A percentile compares a stretch with the other conserved stretches of the same genome.
Conservation (phyloP, 2,113 vertebrate genomes). For the Oreochromis spilurus region DNA sequence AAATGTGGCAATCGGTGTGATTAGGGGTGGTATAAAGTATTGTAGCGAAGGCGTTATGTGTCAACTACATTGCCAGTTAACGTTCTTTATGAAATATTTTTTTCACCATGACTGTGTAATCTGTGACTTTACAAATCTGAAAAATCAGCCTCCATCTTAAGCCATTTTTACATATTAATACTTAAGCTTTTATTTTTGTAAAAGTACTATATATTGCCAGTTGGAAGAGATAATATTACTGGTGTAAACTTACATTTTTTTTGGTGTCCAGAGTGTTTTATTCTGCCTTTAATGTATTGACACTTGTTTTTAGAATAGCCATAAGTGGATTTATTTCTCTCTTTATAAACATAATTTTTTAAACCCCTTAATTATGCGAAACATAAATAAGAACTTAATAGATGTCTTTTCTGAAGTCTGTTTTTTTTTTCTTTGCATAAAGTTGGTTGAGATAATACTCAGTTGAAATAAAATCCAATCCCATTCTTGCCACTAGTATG, state of each 20-base stretch:
- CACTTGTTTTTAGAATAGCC: conserved; percentile 10
- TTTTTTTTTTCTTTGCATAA: background rate
- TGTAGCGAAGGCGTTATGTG: background rate
- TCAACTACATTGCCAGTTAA: background rate
- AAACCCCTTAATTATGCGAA: background rate
- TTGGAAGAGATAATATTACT: background rate
- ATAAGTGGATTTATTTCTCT: conserved; percentile 2
- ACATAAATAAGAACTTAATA: background rate
- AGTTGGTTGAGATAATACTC: background rate
- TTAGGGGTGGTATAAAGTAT: background rate
- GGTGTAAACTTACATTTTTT: background rate
- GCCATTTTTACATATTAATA: background rate
- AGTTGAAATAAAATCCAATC: background rate
- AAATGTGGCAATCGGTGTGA: background rate
- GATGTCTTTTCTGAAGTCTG: background rate
- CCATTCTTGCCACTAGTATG: background rate
- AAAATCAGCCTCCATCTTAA: background rate
- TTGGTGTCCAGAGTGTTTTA: background rate
- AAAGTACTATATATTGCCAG: background rate
- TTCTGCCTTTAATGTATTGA: conserved; percentile 6
- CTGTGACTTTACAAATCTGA: background rate
- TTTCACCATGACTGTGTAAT: background rate
- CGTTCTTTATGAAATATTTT: background rate
- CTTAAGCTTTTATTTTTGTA: conserved; percentile 31
- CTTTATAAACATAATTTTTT: background rate